Evolutionary conservation across 2,113 vertebrate genomes (phyloP).

Genomic region (Anarrhichthys ocellatus): DNA sequence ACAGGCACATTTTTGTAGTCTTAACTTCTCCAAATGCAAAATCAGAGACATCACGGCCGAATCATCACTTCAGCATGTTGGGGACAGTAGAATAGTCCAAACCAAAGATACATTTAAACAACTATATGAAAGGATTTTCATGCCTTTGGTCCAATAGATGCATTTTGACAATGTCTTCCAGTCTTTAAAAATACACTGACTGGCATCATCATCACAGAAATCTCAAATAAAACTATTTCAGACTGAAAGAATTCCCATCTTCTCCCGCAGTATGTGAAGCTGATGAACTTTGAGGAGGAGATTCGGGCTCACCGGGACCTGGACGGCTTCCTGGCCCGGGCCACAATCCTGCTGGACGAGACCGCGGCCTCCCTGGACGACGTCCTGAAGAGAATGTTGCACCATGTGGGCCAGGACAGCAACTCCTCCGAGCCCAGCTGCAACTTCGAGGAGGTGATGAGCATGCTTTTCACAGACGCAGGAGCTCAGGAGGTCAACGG

Average conservation of each 20-base stretch:
- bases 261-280: constrained; percentile 91
- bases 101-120: not conserved
- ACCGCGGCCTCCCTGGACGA: constrained; percentile 93
- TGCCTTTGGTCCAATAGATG: not conserved
- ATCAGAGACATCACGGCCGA: not conserved
- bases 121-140: not conserved
- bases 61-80: no score
- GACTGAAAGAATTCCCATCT: not conserved
- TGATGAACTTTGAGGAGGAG: constrained; percentile 98
- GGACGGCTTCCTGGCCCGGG: constrained; percentile 92
- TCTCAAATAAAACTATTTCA: not conserved
- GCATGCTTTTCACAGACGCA: constrained; percentile 94
- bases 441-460: constrained; percentile 95
- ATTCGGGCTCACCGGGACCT: constrained; percentile 93
- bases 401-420: constrained; percentile 89
- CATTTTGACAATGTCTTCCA: not conserved
- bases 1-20: not conserved
- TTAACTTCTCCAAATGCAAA: not conserved
- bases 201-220: not conserved
- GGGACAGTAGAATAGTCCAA: not conserved
- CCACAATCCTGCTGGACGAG: constrained; percentile 94
- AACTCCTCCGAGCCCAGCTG: constrained; percentile 84
- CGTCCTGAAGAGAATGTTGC: constrained; percentile 93
- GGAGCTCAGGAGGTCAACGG: constrained; percentile 92
- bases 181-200: not conserved